Base-by-base conservation (phyloP, 2,113 vertebrate genomes). In the Alces alces region DNA sequence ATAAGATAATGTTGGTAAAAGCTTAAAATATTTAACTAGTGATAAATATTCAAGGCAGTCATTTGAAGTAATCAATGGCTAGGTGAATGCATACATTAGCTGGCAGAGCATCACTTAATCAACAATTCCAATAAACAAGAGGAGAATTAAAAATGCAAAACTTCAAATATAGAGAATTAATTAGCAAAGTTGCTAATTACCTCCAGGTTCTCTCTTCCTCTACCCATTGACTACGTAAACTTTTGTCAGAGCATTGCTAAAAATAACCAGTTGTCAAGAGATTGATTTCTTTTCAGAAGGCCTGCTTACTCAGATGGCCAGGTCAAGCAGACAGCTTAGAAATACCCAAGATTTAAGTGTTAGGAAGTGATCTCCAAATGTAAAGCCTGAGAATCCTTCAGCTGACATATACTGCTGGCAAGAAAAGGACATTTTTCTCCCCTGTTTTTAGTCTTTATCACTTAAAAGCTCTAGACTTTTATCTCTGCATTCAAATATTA, bases 21-120 rank as follows among this genome's bases (percentile, higher is more conserved):
- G 97, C 97, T 98, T 96, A 80, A 97, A 97, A 94, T 94, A 94
- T 97, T 98, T 97, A 96, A 92, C 93, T 87, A 97, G 97, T 90
- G 93, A 96, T 76, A 96, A 98, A 98, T 98, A 96, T 97, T 97
- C 89, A 78, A 95, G 96, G 94, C 85, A 16, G 91, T 93, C 14
- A 6, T 94, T 98, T 88, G 45, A 87, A 97, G 97, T 90, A 86
- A 10, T 97, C 97, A 54, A 19, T 97, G 97, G 58, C 91, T 70
- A 12, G 83, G 94, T 64, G 86, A 73, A 76, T 3, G 10, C 43
- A 0, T 47, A 33, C 92, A 60, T 97, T 28, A 78, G 85, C 80
- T 95, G 80, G 85, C 47, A 96, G 87, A 97, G 79, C 86, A 93
- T 55, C 93, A 9, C 60, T 58, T 78, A 86, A 91, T 96, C 97